These are phyloP conservation scores for Mesochorus sp. DNA, from an alignment of 2,888 invertebrate genomes.

Conservation along the genomic window DNA sequence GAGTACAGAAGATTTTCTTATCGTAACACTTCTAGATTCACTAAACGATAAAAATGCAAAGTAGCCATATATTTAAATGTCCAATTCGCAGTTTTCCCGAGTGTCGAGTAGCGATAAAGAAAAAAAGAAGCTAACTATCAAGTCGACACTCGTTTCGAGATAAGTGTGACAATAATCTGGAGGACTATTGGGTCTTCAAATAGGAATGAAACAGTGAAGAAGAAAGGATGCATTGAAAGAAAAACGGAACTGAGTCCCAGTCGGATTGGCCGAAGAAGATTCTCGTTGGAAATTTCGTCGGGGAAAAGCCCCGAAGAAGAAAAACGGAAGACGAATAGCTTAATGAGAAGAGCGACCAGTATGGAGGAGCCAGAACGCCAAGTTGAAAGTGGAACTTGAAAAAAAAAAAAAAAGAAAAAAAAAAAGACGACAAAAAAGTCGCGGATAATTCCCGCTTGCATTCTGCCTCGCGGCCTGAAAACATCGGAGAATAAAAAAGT, in stretches of 20 bases:
- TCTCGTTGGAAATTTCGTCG: neutral
- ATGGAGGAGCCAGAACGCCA: neutral
- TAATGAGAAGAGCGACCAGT: conserved; percentile 29
- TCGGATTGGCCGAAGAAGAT: neutral
- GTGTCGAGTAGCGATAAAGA: neutral
- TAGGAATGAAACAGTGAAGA: neutral
- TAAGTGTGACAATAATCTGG: neutral
- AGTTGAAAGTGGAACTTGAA: conserved; percentile 18
- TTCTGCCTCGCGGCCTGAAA: neutral
- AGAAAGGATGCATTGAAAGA: conserved; percentile 9
- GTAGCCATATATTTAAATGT: neutral
- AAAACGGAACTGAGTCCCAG: conserved; percentile 9
- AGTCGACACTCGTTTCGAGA: neutral
- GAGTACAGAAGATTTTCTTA: too few species aligned
- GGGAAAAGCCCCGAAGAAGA: neutral
- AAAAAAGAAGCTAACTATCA: neutral
- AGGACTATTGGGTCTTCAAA: neutral
- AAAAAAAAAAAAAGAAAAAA: conserved; percentile 10
- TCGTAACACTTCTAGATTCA: too few species aligned
- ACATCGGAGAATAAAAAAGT: neutral
- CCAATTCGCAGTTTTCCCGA: neutral
- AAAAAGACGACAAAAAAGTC: conserved; percentile 1
- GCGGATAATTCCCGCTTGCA: neutral
- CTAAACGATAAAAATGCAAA: too few species aligned
- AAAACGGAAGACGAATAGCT: conserved; percentile 1